Evolutionary conservation across 2,113 vertebrate species (phyloP), one percentile per base, ranked within the genome.

Genomic region (Ursus arctos): DNA sequence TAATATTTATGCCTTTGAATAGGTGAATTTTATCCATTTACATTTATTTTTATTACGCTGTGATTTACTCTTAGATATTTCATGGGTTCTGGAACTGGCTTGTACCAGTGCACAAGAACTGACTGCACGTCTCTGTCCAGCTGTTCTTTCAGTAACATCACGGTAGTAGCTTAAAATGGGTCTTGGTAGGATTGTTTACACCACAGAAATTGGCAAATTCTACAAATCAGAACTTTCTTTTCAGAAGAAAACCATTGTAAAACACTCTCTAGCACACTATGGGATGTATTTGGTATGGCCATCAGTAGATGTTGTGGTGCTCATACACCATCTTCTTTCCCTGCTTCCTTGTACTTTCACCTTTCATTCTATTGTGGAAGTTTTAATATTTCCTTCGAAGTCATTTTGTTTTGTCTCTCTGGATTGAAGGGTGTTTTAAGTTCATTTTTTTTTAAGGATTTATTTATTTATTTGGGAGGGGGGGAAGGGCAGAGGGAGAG

Each of bases 351-450:
- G 61, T 79, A 67, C 28, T 63, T 9, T 22, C n/a, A 31, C 24
- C 31, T 87, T 61, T 7, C 49, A 4, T 71, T 55, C 33, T 82
- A 9, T 16, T 77, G 43, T 36, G 11, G 43, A 88, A 81, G 36
- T 4, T 87, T 80, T 74, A 74, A 4, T 83, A 67, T 77, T 65
- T 88, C 3, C 47, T 82, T 84, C 77, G 22, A 69, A 59, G n/a
- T 9, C 24, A 43, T 86, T 59, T 53, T 71, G 59, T 89, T 83
- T 77, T 0, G 0, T 74, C 6, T 82, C 14, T 88, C 33, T 92
- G 26, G 4, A 18, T 59, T 67, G 7, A 14, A 82, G 0, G 6
- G 0, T 13, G 24, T 65, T 1, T 51, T 51, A 1, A 10, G 16
- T 43, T 67, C 31, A 67, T 67, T 65, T 65, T 65, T 65, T 19